Evolutionary conservation across 2,113 vertebrate species (phyloP).

Genomic region (Mastomys natalensis): DNA sequence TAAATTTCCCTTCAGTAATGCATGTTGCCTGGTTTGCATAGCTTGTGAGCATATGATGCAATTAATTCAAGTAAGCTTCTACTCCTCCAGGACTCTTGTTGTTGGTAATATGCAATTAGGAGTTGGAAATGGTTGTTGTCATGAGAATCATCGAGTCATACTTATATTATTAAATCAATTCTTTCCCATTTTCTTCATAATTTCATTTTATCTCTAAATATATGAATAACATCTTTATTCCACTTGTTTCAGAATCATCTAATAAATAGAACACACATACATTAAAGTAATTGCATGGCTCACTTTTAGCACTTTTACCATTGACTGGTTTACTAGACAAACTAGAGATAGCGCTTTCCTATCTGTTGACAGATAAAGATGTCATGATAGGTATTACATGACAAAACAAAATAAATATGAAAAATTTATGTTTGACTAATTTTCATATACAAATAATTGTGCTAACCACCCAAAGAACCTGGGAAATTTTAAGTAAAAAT

Average conservation of each 20-base stretch:
- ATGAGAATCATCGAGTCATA: neutral
- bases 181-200: neutral
- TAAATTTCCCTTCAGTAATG: conserved; percentile 64
- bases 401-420: neutral
- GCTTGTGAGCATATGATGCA: conserved; percentile 46
- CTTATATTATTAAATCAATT: conserved; percentile 44
- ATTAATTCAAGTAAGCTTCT: conserved; percentile 62
- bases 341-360: neutral
- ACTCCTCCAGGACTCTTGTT: neutral
- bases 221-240: neutral
- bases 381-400: neutral
- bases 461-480: neutral
- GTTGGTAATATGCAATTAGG: conserved; percentile 58
- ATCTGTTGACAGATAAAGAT: neutral
- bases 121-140: conserved; percentile 27
- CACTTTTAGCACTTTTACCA: neutral
- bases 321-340: neutral
- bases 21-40: conserved; percentile 53
- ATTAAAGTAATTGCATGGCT: neutral
- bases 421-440: neutral
- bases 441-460: neutral
- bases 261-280: neutral
- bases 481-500: neutral
- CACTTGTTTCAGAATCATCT: neutral
- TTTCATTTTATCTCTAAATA: neutral